These are phyloP conservation scores for Andrena flavipes DNA, from an alignment of 2,888 invertebrate genomes.

Conservation along the genomic window DNA sequence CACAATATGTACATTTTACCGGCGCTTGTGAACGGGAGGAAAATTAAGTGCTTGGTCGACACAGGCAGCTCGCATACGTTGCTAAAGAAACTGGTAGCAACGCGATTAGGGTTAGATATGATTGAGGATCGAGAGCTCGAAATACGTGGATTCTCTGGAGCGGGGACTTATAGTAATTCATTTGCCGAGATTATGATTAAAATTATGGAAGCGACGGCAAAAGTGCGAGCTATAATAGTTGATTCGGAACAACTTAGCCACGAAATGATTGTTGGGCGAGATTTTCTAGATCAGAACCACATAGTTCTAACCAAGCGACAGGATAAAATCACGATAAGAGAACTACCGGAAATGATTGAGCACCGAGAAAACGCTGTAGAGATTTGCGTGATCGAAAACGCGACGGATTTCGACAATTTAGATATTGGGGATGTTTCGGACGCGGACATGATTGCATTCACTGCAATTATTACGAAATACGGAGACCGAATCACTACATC, in stretches of 20 bases:
- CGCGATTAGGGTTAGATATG: neutral
- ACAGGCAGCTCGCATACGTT: constrained; percentile 12
- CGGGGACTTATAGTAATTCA: too few species aligned
- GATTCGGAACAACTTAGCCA: neutral
- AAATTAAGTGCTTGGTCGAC: neutral
- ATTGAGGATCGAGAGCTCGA: neutral
- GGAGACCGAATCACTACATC: neutral
- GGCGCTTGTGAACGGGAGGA: neutral
- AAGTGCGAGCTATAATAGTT: neutral
- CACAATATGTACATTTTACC: neutral
- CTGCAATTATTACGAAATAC: neutral
- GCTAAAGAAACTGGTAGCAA: neutral
- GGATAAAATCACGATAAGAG: neutral
- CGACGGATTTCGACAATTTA: neutral
- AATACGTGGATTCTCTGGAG: neutral
- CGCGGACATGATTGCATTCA: neutral
- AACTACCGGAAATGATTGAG: too few species aligned
- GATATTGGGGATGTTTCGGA: neutral
- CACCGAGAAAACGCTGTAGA: neutral
- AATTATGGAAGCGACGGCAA: constrained; percentile 7
- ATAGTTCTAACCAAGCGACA: neutral
- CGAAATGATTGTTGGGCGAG: constrained; percentile 1
- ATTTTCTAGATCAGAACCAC: constrained; percentile 9
- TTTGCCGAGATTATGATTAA: neutral
- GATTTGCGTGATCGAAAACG: neutral